A percentile compares a stretch with the other conserved stretches of the same genome.
Conservation (phyloP, 2,113 vertebrate species). For the Xenopus borealis region DNA sequence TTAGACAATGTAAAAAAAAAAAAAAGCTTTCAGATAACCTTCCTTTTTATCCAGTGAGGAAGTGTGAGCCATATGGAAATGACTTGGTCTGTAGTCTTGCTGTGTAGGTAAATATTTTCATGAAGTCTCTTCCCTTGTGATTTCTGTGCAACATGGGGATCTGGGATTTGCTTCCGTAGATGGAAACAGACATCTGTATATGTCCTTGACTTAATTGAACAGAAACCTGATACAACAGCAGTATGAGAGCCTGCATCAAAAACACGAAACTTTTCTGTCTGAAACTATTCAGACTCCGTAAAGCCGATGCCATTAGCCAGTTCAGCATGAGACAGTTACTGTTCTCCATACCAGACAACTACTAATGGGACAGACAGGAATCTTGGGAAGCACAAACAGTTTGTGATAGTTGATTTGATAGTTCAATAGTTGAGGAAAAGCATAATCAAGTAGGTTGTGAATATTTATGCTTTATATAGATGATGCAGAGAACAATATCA, state of each 20-base stretch:
- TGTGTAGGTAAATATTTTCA: slow-evolving; percentile 12
- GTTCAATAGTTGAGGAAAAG: too few species aligned
- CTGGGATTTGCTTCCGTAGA: slow-evolving; percentile 14
- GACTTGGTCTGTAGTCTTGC: background rate
- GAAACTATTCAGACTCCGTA: background rate
- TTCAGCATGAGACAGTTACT: background rate
- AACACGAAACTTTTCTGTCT: slow-evolving; percentile 4
- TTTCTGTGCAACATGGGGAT: background rate
- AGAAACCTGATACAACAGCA: slow-evolving; percentile 11
- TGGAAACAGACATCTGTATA: slow-evolving; percentile 11
- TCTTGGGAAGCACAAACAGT: too few species aligned
- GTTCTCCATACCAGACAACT: too few species aligned
- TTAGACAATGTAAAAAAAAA: too few species aligned
- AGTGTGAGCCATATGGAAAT: background rate
- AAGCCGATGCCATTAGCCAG: background rate
- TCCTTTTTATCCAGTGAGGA: background rate
- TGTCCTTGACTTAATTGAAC: slow-evolving; percentile 12
- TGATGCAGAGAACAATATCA: too few species aligned
- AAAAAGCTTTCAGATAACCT: too few species aligned
- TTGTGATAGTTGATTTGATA: too few species aligned
- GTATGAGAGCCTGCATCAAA: slow-evolving; percentile 3
- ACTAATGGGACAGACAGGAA: too few species aligned
- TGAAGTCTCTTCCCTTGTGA: slow-evolving; percentile 7
- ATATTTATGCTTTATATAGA: too few species aligned
- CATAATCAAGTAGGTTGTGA: too few species aligned